Conservation (phyloP, 1,140 invertebrate genomes). For the Caenorhabditis brenneri region DNA sequence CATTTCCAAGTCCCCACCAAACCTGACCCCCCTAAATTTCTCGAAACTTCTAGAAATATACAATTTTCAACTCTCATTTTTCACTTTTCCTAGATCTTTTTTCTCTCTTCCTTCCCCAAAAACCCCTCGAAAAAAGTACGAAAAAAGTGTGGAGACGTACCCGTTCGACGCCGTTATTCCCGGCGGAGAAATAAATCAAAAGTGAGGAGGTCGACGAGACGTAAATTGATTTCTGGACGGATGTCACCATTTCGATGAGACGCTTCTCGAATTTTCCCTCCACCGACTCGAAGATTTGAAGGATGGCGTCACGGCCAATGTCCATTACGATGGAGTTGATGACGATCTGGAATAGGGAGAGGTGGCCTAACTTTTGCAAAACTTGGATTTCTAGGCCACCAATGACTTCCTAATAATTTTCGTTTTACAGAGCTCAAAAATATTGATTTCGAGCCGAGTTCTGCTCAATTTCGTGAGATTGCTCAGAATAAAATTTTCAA, state of each 20-base stretch:
- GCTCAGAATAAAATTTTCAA: no score
- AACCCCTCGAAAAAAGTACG: background rate
- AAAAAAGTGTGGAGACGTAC: slow-evolving; percentile 1
- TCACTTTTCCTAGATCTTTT: background rate
- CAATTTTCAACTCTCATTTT: background rate
- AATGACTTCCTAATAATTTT: no score
- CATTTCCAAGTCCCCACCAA: background rate
- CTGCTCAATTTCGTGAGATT: no score
- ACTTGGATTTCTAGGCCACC: no score
- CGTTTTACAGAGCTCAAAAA: no score
- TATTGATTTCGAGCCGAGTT: no score
- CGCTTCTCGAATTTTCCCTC: slow-evolving; percentile 35
- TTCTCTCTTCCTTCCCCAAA: background rate
- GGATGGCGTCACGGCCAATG: slow-evolving; percentile 34
- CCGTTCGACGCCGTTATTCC: slow-evolving; percentile 32
- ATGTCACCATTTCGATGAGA: slow-evolving; percentile 36
- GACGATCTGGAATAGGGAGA: slow-evolving; percentile 6
- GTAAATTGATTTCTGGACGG: slow-evolving; percentile 27
- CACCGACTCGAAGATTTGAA: slow-evolving; percentile 40
- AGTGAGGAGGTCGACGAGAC: slow-evolving; percentile 39
- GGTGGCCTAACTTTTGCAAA: no score
- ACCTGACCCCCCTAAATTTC: background rate
- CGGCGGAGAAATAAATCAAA: slow-evolving; percentile 45
- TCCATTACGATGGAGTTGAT: slow-evolving; percentile 32
- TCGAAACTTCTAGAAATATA: background rate